Evolutionary conservation across 2,113 vertebrate genomes (phyloP), one percentile per base, ranked within the genome.

Genomic region (Tinamus guttatus): DNA sequence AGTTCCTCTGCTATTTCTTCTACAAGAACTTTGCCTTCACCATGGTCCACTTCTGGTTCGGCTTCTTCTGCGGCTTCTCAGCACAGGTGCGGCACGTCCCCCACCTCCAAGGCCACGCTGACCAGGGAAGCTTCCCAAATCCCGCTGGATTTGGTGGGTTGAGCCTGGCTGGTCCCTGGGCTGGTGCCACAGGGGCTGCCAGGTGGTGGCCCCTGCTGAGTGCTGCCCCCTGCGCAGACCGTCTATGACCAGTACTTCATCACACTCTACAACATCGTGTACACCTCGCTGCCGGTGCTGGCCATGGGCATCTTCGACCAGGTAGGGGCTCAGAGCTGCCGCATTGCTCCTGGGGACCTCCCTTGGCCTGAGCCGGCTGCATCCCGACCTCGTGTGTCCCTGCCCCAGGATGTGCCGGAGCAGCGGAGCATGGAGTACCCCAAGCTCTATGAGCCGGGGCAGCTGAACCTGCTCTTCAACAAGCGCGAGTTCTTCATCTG

Each of bases 41-140:
- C 97, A 99, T 99, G 99, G 99, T 99, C 97, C 99, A 99, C 97
- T 99, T 99, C 98, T 99, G 99, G 99, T 99, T 99, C 8, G 99
- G 99, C 80, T 99, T 99, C 98, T 99, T 99, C 98, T 99, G 99
- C 0, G 99, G 99, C 81, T 99, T 99, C 96, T 99, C 99, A 0
- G 99, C 99, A 7, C 99, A 99, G 99, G 99, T 99, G 86, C 0
- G 19, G 47, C 43, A 13, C 43, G 15, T 43, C 43, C 43, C n/a
- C n/a, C n/a, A n/a, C n/a, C n/a, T n/a, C n/a, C n/a, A n/a, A n/a
- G n/a, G n/a, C n/a, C n/a, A n/a, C n/a, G n/a, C n/a, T n/a, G n/a
- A n/a, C n/a, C n/a, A n/a, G n/a, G n/a, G 47, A 17, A 45, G 45
- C 6, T 45, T 47, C 47, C 47, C 47, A 20, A 47, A 47, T 47